Conservation (phyloP, 2,797 vertebrate species). For the Microctenopoma lineatum region DNA sequence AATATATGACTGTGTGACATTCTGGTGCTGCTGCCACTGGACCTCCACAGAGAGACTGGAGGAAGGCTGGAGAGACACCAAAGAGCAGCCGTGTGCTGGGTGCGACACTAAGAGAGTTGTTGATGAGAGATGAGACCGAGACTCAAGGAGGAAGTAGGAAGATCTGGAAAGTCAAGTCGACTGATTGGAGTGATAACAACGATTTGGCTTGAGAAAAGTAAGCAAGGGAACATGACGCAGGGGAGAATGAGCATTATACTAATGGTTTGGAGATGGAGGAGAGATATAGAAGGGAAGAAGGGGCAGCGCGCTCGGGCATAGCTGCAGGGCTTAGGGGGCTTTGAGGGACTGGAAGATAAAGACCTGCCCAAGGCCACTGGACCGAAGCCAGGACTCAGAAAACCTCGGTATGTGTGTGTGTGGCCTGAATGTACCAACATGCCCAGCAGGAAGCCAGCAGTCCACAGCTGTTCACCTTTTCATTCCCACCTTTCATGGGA, state of each 20-base stretch:
- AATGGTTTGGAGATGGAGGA: slow-evolving; percentile 34
- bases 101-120: slow-evolving; percentile 2
- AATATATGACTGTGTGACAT: slow-evolving; percentile 76
- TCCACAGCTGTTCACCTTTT: slow-evolving; percentile 55
- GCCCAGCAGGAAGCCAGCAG: slow-evolving; percentile 30
- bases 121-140: not conserved
- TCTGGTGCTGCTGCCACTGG: slow-evolving; percentile 57
- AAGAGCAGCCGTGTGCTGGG: slow-evolving; percentile 25
- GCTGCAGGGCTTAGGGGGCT: slow-evolving; percentile 63
- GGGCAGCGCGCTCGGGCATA: slow-evolving; percentile 33
- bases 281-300: slow-evolving; percentile 14
- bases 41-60: slow-evolving; percentile 39
- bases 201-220: slow-evolving; percentile 17
- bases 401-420: slow-evolving; percentile 23
- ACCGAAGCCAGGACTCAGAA: slow-evolving; percentile 51
- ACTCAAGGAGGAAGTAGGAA: not conserved
- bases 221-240: slow-evolving; percentile 25
- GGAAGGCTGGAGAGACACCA: slow-evolving; percentile 27
- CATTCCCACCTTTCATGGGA: slow-evolving; percentile 22
- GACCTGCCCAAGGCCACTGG: slow-evolving; percentile 64
- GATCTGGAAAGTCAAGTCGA: not conserved
- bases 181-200: slow-evolving; percentile 42
- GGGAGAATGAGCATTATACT: slow-evolving; percentile 26
- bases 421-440: slow-evolving; percentile 22
- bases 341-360: slow-evolving; percentile 56